Evolutionary conservation across 1,140 invertebrate species (phyloP), one percentile per base, ranked within the genome.

Genomic region (Cheumatopsyche charites): DNA sequence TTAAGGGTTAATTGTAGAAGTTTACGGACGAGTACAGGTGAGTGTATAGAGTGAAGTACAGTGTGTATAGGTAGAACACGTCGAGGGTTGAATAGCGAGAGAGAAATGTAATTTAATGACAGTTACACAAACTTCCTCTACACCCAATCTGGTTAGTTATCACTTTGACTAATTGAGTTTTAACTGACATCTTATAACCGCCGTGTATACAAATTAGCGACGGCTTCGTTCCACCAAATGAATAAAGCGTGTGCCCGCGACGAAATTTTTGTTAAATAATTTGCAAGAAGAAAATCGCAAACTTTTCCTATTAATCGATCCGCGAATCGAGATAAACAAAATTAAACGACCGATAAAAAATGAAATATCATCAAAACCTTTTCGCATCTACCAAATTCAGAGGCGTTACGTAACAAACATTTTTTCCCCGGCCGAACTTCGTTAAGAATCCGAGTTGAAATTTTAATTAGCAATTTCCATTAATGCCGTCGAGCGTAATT

Each of bases 161-260:
- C 73, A 72, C 70, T 72, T 52, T 25, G 70, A 47, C 70, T 75
- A 75, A 75, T 75, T 72, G 66, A 75, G 73, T 75, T 75, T 71
- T 70, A 72, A 65, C 70, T 66, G 70, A 69, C 70, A 75, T 67
- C 61, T 25, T 74, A 36, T 74, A 63, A 36, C 47, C 58, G n/a
- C 58, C 17, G 21, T 61, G 55, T 62, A 26, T 41, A 26, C 25
- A 15, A 29, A 62, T 41, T 52, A 17, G 9, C 9, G 15, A 52
- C 47, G 47, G 52, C 47, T n/a, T 49, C 47, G 13, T 13, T 15
- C 13, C n/a, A 49, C 47, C 47, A 5, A 49, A 21, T 13, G 13
- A n/a, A 49, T 15, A 49, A 4, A 4, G 13, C 19, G 3, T n/a
- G 13, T 15, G 13, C 49, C 7, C 7, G 6, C 55, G 17, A 15